Percentiles rank a stretch among this genome's conserved stretches.
Evolutionary conservation across 2,113 vertebrate genomes (phyloP).

Genomic region (Maylandia zebra): DNA sequence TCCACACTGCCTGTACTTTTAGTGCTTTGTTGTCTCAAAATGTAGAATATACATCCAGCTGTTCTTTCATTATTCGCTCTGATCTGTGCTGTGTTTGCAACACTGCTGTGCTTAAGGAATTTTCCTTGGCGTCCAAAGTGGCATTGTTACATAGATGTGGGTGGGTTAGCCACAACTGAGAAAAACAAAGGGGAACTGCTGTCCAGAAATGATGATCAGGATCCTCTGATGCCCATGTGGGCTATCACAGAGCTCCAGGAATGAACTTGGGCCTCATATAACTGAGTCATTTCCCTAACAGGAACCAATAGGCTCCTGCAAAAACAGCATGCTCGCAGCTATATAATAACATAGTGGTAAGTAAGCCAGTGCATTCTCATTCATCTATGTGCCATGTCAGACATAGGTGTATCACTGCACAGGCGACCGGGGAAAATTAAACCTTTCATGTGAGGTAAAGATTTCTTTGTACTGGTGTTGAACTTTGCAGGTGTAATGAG

Average conservation of each 20-base stretch:
- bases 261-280: slow-evolving; percentile 38
- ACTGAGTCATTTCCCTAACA: slow-evolving; percentile 71
- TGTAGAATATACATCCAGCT: not conserved
- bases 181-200: slow-evolving; percentile 14
- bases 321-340: slow-evolving; percentile 54
- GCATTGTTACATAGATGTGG: not conserved
- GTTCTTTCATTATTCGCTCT: not conserved
- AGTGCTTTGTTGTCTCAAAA: not conserved
- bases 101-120: not conserved
- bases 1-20: not conserved
- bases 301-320: slow-evolving; percentile 62
- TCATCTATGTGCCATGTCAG: not conserved
- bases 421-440: not conserved
- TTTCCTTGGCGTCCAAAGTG: not conserved
- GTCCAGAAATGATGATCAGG: slow-evolving; percentile 28
- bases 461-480: not conserved
- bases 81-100: not conserved
- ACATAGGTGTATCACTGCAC: not conserved
- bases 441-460: not conserved
- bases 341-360: slow-evolving; percentile 26
- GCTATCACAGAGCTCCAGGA: slow-evolving; percentile 57
- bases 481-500: not conserved
- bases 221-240: slow-evolving; percentile 12
- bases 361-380: slow-evolving; percentile 14
- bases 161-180: not conserved